Base-by-base conservation (phyloP, 2,113 vertebrate genomes). In the Menura novaehollandiae region DNA sequence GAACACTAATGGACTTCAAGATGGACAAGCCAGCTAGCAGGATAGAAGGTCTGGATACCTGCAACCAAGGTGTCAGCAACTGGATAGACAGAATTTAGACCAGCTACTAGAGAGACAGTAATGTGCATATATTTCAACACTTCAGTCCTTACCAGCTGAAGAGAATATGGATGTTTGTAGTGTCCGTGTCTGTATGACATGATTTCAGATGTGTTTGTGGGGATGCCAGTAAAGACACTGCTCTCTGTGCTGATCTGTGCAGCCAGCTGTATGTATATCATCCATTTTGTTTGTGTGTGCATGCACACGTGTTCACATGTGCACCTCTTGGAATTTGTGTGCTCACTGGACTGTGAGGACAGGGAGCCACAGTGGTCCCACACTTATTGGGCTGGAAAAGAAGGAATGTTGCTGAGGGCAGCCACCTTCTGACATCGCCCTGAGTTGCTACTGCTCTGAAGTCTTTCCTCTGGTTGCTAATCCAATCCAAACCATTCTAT, bases 231-330 rank as follows among this genome's bases (percentile, higher is more conserved):
- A 82, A 82, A 89, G 60, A 26, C 37, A 33, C 10, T 30, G 23
- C 10, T 66, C 23, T 56, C 46, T 67, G 46, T 52, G 27, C 15
- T 66, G 16, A 71, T 79, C 62, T 62, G 21, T 79, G 35, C 7
- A 17, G 47, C 4, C 80, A 75, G 27, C 56, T 71, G 15, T 15
- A 18, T n/a, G 18, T 16, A 13, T 37, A 39, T 33, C 6, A 8
- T 26, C 6, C 15, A n/a, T 47, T 73, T 10, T n/a, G 9, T 39
- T 22, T 58, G 17, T 24, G 22, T 8, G 13, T 13, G 17, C 5
- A 16, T 4, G 8, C 13, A 20, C 1, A 39, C 0, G 0, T 15
- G 30, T 52, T 21, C 33, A 28, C 8, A 1, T 5, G 26, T 30
- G 11, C 46, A 67, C 15, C 46, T 51, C 32, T 9, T 37, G 9